phyloP scores from a whole-genome alignment of 2,797 vertebrate genomes.

The Gymnoscopelus braueri region DNA sequence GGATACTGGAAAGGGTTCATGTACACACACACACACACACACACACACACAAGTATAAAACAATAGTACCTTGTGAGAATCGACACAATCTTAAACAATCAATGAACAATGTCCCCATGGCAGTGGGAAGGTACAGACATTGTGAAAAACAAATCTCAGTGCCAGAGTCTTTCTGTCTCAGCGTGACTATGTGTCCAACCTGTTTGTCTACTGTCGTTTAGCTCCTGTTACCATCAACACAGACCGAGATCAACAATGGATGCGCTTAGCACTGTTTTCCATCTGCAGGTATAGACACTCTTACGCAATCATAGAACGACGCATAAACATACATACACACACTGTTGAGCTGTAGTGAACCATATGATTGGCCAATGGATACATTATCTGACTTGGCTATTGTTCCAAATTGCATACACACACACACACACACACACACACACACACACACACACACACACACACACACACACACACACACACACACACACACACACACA shows the following conservation, averaged over 20 bases:
- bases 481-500: conserved; percentile 9
- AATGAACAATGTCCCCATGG: conserved; percentile 16
- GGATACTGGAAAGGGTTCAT: no score
- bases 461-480: not conserved
- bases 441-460: not conserved
- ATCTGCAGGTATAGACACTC: conserved; percentile 10
- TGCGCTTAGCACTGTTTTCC: conserved; percentile 31
- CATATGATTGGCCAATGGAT: no score
- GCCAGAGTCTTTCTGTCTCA: conserved; percentile 29
- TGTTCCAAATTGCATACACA: not conserved
- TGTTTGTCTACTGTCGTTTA: conserved; percentile 52
- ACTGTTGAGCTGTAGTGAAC: not conserved
- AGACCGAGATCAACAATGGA: conserved; percentile 48
- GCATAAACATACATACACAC: conserved; percentile 16
- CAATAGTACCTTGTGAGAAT: not conserved
- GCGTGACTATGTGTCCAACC: conserved; percentile 46
- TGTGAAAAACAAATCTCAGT: conserved; percentile 31
- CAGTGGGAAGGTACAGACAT: not conserved
- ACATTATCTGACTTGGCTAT: no score
- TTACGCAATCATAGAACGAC: conserved; percentile 9
- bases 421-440: conserved; percentile 10
- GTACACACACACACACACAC: not conserved
- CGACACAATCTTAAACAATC: conserved; percentile 19
- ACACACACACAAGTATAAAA: not conserved
- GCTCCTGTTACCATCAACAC: conserved; percentile 38